Percentiles rank a stretch among this genome's conserved stretches.
These are phyloP conservation scores for human (Homo sapiens) DNA, from an alignment of 2,113 vertebrate genomes.

Conservation along the genomic window GRCh38 chr13:42998001-42998500, in stretches of 20 bases:
- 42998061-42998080: neutral
- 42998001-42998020: neutral
- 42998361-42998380: neutral
- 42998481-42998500: neutral
- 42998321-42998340: neutral
- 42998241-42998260: neutral
- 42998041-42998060: neutral
- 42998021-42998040: neutral
- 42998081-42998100: neutral
- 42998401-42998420: constrained; percentile 52
- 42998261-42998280: constrained; percentile 30
- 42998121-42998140: neutral
- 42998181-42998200: neutral
- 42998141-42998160: neutral
- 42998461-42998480: constrained; percentile 24
- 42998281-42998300: neutral
- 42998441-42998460: neutral
- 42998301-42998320: neutral
- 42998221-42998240: neutral
- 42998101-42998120: neutral
- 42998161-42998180: neutral
- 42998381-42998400: constrained; percentile 37
- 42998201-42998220: neutral
- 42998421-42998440: constrained; percentile 38
- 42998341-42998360: constrained; percentile 11